Evolutionary conservation across 1,140 invertebrate genomes (phyloP).

Genomic region (Dendrolimus kikuchii): DNA sequence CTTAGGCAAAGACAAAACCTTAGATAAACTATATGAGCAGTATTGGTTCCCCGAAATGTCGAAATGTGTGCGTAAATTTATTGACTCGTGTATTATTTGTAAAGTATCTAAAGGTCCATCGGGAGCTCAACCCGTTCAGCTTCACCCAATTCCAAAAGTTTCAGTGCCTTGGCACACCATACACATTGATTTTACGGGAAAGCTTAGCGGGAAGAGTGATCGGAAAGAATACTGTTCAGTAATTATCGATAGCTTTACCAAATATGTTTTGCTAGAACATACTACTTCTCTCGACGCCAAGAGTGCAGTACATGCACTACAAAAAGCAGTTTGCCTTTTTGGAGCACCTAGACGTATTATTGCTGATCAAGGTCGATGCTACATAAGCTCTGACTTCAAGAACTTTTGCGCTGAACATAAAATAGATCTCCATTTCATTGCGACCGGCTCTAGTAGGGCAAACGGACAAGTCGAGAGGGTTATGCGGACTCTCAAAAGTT

Average conservation of each 20-base stretch:
- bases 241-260: constrained; percentile 19
- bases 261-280: constrained; percentile 18
- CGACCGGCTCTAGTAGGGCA: no score
- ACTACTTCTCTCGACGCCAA: constrained; percentile 4
- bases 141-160: constrained; percentile 22
- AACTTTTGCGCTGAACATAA: no score
- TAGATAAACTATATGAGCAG: constrained; percentile 11
- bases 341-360: constrained; percentile 19
- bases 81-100: constrained; percentile 28
- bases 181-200: constrained; percentile 30
- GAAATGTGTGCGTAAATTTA: constrained; percentile 19
- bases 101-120: constrained; percentile 22
- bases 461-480: no score
- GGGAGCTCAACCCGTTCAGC: constrained; percentile 10
- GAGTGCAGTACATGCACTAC: constrained; percentile 14
- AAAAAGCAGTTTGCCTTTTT: constrained; percentile 20
- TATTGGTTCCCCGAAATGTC: constrained; percentile 22
- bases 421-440: no score
- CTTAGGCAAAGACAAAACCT: constrained; percentile 16
- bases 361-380: constrained; percentile 18
- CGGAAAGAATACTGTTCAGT: constrained; percentile 23
- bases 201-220: constrained; percentile 15
- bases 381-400: no score
- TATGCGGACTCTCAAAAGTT: no score
- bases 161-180: constrained; percentile 26